These are phyloP conservation scores for Terebella lapidaria DNA, from an alignment of 2,888 invertebrate species.

Conservation along the genomic window DNA sequence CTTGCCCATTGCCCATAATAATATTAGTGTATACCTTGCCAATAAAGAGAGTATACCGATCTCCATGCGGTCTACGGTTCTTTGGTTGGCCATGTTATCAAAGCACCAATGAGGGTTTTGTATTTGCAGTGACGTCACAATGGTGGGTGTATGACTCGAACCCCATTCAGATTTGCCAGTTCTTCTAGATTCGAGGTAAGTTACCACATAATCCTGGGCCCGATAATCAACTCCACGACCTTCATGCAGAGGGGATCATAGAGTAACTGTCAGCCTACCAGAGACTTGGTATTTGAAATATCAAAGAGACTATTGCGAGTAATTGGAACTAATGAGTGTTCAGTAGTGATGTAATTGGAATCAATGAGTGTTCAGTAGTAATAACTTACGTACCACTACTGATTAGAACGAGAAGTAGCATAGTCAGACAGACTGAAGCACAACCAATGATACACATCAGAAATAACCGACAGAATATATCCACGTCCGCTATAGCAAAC, in stretches of 20 bases:
- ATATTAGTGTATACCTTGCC: conserved; percentile 8
- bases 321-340: too few relatives aligned
- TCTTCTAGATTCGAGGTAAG: neutral
- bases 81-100: conserved; percentile 8
- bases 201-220: neutral
- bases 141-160: conserved; percentile 1
- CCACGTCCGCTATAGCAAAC: neutral
- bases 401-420: neutral
- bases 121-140: conserved; percentile 10
- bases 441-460: neutral
- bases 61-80: conserved; percentile 16
- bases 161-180: conserved; percentile 8
- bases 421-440: neutral
- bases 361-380: too few relatives aligned
- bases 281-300: too few relatives aligned
- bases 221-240: too few relatives aligned
- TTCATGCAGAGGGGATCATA: too few relatives aligned
- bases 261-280: too few relatives aligned
- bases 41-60: conserved; percentile 10
- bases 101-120: conserved; percentile 13
- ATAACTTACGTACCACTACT: neutral
- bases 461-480: neutral
- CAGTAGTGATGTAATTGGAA: too few relatives aligned
- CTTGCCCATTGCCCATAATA: too few relatives aligned
- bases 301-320: too few relatives aligned